Conservation (phyloP, 2,888 invertebrate species). For the Smittia aterrima region DNA sequence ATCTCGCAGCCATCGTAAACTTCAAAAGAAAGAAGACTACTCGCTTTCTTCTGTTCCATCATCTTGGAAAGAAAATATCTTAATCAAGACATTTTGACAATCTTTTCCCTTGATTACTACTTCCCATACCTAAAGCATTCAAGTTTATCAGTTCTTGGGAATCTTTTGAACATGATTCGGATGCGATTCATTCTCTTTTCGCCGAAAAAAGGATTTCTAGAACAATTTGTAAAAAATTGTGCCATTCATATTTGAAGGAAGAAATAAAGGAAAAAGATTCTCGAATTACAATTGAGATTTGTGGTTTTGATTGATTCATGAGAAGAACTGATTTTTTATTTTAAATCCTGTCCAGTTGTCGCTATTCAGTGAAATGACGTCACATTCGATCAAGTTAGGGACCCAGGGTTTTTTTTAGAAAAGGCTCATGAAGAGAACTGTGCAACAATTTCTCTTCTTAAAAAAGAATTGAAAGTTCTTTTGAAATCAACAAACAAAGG, state of each 20-base stretch:
- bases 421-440: no score
- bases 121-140: constrained; percentile 27
- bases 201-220: constrained; percentile 19
- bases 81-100: constrained; percentile 38
- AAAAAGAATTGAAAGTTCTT: no score
- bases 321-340: neutral
- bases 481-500: no score
- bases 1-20: constrained; percentile 17
- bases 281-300: constrained; percentile 28
- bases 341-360: neutral
- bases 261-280: constrained; percentile 24
- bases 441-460: no score
- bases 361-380: no score
- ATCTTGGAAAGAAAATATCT: constrained; percentile 13
- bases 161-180: constrained; percentile 38
- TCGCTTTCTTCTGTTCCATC: constrained; percentile 3
- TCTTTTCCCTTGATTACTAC: constrained; percentile 27
- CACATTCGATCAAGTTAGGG: no score
- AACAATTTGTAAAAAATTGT: neutral
- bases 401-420: no score
- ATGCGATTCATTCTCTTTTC: constrained; percentile 8
- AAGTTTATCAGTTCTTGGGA: constrained; percentile 20
- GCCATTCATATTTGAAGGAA: constrained; percentile 23
- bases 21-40: no score
- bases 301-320: constrained; percentile 33